Evolutionary conservation across 1,140 invertebrate genomes (phyloP), one percentile per base, ranked within the genome.

Genomic region (Micrasema minimum): DNA sequence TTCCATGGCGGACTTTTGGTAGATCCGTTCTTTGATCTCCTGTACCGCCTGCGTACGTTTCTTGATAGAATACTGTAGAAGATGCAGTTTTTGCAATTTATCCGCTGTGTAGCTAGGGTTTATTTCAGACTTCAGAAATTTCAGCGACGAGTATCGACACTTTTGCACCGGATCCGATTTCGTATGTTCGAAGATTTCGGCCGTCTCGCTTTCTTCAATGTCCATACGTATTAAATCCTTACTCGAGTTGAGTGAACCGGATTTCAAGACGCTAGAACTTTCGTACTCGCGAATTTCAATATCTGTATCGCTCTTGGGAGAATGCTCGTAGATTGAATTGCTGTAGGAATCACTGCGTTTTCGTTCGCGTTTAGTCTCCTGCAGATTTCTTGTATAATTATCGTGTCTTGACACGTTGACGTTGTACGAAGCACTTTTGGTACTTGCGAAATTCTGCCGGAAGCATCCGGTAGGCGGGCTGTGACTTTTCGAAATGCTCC

Each of bases 101-200:
- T 87, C 88, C 9, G 93, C 85, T 16, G 88, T 90, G 77, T 95
- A 96, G 78, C 92, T 93, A 1, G 86, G 86, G 53, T 88, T 87
- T 45, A 93, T 85, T 77, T 93, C 90, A 1, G 82, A 83, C 74
- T 84, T 85, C 1, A 83, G 74, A 68, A 84, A 86, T 74, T 82
- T 85, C 2, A 85, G 50, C 9, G 51, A 53, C 0, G 62, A 69
- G 48, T 69, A 72, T 26, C 70, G 22, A 35, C 51, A 72, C 38
- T 72, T 72, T 11, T 61, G 55, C 6, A 75, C 46, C 0, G 69
- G 48, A 10, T 38, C 18, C 2, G 48, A 11, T 62, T 72, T 75
- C 0, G 53, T 48, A 22, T 59, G 55, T 65, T 84, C 83, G 59
- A 81, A 84, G 75, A 76, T 83, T 69, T 84, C 83, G 1, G 83